A percentile compares a stretch with the other conserved stretches of the same genome.
These are phyloP conservation scores for Lepus oiostolus DNA, from an alignment of 2,797 vertebrate species.

Conservation along the genomic window DNA sequence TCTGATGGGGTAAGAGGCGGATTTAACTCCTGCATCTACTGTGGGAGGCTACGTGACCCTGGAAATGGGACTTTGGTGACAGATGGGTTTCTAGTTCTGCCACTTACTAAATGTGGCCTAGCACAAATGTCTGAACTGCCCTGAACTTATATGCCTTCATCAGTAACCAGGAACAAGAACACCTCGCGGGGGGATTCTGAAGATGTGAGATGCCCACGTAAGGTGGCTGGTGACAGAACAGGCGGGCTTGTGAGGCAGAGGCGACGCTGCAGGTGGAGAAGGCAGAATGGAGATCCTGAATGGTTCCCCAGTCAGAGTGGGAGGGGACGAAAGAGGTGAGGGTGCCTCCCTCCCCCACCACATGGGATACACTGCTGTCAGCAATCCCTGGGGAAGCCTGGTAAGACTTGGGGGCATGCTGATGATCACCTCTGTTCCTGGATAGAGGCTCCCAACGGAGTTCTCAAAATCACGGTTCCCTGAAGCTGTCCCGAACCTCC, in stretches of 20 bases:
- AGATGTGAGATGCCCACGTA: background rate
- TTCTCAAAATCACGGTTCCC: background rate
- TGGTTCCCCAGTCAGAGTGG: background rate
- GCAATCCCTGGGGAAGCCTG: background rate
- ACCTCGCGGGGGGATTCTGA: background rate
- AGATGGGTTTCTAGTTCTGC: background rate
- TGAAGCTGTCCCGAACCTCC: background rate
- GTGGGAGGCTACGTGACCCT: background rate
- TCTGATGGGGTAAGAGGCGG: background rate
- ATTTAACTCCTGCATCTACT: background rate
- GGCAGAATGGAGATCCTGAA: background rate
- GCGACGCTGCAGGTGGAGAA: background rate
- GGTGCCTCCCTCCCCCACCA: background rate
- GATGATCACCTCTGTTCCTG: background rate
- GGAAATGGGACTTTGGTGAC: background rate
- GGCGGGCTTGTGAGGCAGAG: background rate
- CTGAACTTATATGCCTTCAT: conserved; percentile 11
- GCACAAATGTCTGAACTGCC: background rate
- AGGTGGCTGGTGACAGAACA: background rate
- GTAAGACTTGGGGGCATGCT: background rate
- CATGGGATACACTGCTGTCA: background rate
- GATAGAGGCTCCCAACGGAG: background rate
- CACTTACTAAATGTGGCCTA: background rate
- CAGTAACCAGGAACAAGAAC: background rate
- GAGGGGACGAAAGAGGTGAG: background rate